Conservation (phyloP, 64 coral and sea anemone genomes). For the Actinia equina region DNA sequence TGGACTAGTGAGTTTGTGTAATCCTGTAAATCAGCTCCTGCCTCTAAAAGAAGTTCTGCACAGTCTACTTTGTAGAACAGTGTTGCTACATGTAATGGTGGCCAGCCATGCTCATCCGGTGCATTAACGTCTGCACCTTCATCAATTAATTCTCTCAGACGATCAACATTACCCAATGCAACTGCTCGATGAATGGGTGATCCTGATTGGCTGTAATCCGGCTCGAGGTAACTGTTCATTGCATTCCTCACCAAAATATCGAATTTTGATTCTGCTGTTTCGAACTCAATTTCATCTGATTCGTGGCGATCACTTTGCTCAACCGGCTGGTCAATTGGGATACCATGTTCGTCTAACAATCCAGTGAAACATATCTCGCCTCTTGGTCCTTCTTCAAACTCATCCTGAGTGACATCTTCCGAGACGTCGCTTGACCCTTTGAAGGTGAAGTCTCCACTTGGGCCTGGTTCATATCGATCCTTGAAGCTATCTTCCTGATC, state of each 20-base stretch:
- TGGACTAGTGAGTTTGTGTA: constrained; percentile 47
- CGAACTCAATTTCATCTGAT: background rate
- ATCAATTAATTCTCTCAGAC: constrained; percentile 22
- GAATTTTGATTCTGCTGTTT: background rate
- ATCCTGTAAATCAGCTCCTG: constrained; percentile 30
- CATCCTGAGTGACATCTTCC: background rate
- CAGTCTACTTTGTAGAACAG: constrained; percentile 36
- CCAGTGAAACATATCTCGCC: background rate
- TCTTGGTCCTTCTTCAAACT: background rate
- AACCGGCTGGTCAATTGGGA: background rate
- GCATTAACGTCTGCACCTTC: constrained; percentile 32
- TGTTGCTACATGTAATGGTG: constrained; percentile 31
- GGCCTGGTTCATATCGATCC: background rate
- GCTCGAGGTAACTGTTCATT: constrained; percentile 7
- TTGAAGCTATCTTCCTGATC: background rate
- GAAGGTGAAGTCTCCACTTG: background rate
- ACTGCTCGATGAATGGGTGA: constrained; percentile 39
- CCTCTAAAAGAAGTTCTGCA: constrained; percentile 8
- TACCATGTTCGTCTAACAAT: background rate
- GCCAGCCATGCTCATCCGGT: constrained; percentile 45
- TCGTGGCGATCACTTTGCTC: background rate
- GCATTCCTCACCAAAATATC: background rate
- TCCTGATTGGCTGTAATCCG: constrained; percentile 18
- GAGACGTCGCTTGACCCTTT: background rate
- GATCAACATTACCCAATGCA: constrained; percentile 25